Base-by-base conservation (phyloP, 2,888 invertebrate species). In the Drosophila tanythrix region DNA sequence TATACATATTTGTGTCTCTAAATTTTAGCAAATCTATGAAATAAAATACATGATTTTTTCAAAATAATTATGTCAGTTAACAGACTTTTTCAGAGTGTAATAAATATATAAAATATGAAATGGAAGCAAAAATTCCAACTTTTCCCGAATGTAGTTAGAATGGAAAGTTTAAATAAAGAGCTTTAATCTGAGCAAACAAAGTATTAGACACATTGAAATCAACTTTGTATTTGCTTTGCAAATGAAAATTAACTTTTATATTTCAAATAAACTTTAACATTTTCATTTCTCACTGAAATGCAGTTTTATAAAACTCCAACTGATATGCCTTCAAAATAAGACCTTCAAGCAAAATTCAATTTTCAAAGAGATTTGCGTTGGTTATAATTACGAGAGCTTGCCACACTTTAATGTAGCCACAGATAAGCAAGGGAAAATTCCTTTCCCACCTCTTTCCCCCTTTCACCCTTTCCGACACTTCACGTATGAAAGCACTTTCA, bases 401-500 rank as follows among this genome's bases (percentile, higher is more conserved):
- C 62, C 29, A 51, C 66, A 70, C 68, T 83, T 66, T 59, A 25
- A 25, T 25, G 46, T 15, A 46, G 15, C 15, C 55, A 31, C 46
- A 78, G 60, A 51, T 60, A 79, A 53, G 52, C 56, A 50, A 15
- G 18, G n/a, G 11, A 48, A 53, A 15, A n/a, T 15, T 35, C 25
- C 31, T 2, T 15, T 8, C 40, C 29, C 15, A 10, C 43, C 21
- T 4, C 0, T 27, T 36, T 2, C 11, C n/a, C 3, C 1, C 13
- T 13, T 25, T 21, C 15, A 8, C 6, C 3, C 21, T 21, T 21
- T 13, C 3, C 1, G 15, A 1, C 7, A 15, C 21, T 31, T 3
- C 3, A 29, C 25, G 11, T 11, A 8, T 33, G 36, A 57, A 51
- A 64, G 69, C 56, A 69, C 71, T 89, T 87, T 84, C 83, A 73